A percentile compares a stretch with the other conserved stretches of the same genome.
Evolutionary conservation across 2,888 invertebrate species (phyloP).

Genomic region (Allolobophora icterica): DNA sequence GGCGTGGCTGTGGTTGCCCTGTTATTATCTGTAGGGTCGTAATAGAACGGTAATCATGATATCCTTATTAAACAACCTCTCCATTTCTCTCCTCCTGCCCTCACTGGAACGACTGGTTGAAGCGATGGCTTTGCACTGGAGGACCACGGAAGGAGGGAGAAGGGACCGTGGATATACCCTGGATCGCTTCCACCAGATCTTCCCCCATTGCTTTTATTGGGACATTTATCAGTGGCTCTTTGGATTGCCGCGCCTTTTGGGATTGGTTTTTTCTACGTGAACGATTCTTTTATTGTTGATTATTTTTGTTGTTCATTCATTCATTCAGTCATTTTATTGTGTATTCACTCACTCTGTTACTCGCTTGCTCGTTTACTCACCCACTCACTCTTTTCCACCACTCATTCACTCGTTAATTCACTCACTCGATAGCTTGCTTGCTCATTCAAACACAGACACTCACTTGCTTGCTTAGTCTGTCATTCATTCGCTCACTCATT

Average conservation of each 20-base stretch:
- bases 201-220: neutral
- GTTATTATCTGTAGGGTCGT: neutral
- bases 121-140: neutral
- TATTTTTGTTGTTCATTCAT: neutral
- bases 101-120: neutral
- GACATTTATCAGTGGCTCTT: neutral
- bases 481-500: no score
- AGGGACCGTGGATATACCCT: neutral
- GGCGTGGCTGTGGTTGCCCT: no score
- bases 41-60: neutral
- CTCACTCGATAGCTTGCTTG: no score
- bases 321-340: neutral
- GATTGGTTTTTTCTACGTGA: neutral
- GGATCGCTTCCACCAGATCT: neutral
- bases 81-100: fast-evolving
- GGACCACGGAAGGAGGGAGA: neutral
- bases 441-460: no score
- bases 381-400: no score
- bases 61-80: conserved; percentile 5
- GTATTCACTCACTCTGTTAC: no score
- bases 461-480: no score
- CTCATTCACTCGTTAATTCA: no score
- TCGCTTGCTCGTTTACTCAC: no score
- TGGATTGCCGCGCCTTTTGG: neutral
- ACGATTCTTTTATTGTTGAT: neutral